phyloP scores from a whole-genome alignment of 1,140 invertebrate genomes.

The Magallana angulata region DNA sequence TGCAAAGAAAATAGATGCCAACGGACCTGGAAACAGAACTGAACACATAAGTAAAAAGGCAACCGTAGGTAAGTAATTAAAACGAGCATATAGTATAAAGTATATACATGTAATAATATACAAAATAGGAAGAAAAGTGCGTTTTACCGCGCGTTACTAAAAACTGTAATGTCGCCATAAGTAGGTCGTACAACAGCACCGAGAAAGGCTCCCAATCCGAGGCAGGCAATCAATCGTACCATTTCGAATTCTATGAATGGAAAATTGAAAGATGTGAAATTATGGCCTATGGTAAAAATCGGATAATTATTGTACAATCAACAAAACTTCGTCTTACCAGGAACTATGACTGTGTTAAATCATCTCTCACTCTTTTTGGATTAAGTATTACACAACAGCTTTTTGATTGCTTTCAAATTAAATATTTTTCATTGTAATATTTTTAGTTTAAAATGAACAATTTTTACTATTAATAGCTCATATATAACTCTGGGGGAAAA shows the following conservation, averaged over 20 bases:
- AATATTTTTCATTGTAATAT: background rate
- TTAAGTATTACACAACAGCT: background rate
- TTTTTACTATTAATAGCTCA: background rate
- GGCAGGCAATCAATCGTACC: background rate
- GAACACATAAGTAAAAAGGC: background rate
- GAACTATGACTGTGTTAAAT: too few species aligned
- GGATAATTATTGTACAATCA: too few species aligned
- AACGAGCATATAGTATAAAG: background rate
- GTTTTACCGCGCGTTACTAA: constrained; percentile 1
- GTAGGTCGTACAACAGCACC: background rate
- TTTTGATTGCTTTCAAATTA: background rate
- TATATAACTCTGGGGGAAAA: too few species aligned
- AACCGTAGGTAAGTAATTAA: background rate
- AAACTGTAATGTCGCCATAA: background rate
- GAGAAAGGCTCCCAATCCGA: background rate
- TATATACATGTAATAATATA: background rate
- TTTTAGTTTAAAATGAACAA: background rate
- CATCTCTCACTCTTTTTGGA: background rate
- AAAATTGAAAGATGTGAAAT: too few species aligned
- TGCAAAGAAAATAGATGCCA: constrained; percentile 33
- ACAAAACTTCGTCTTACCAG: too few species aligned
- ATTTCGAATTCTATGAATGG: background rate
- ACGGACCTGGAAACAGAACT: constrained; percentile 15
- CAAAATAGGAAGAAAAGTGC: background rate
- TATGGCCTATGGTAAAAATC: too few species aligned